These are phyloP conservation scores for Lycocerus yunnanus DNA, from an alignment of 2,888 invertebrate species.

Conservation along the genomic window DNA sequence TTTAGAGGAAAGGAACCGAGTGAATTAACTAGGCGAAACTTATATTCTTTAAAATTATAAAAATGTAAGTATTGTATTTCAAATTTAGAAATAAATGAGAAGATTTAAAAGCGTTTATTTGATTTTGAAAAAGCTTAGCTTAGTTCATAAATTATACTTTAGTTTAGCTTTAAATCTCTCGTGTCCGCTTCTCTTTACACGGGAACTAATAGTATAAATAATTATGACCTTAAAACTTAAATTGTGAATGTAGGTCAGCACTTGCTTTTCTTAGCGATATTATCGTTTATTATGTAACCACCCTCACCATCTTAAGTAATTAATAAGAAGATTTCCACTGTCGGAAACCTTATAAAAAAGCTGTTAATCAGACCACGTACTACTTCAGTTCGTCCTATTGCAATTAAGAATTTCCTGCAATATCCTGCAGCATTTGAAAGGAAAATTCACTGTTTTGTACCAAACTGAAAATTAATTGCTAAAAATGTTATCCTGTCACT, in stretches of 20 bases:
- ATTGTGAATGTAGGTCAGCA: not conserved
- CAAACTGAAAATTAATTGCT: not conserved
- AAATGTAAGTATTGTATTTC: too few species aligned
- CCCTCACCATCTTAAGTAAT: slow-evolving; percentile 6
- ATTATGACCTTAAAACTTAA: not conserved
- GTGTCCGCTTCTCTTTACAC: not conserved
- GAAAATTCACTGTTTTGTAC: not conserved
- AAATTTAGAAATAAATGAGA: too few species aligned
- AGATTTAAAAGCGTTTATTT: too few species aligned
- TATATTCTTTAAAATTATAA: too few species aligned
- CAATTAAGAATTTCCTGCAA: not conserved
- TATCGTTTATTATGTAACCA: not conserved
- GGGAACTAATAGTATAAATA: not conserved
- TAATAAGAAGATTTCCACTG: slow-evolving; percentile 10
- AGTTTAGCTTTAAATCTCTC: not conserved
- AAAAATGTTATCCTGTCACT: not conserved
- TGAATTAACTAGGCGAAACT: too few species aligned
- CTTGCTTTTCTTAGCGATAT: slow-evolving; percentile 1
- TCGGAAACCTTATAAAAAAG: not conserved
- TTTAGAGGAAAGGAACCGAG: too few species aligned
- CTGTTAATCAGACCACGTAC: slow-evolving; percentile 2
- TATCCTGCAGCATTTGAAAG: not conserved
- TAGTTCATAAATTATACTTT: not conserved
- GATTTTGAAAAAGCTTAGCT: not conserved
- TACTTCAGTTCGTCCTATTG: not conserved